Conservation (phyloP, 2,888 invertebrate genomes). For the Volucella inflata region DNA sequence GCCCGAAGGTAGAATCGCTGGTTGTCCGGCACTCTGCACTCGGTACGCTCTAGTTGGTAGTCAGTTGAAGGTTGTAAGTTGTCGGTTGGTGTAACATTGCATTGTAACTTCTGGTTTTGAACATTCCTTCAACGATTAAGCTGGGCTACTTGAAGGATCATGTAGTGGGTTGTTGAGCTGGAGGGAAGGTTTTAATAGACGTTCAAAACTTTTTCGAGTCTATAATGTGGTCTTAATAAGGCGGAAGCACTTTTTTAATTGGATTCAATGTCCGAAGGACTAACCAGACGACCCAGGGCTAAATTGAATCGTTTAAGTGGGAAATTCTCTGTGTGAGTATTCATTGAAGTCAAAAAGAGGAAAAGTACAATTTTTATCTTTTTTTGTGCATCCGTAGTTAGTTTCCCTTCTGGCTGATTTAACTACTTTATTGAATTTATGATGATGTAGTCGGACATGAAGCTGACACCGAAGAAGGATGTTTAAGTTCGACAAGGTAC, state of each 20-base stretch:
- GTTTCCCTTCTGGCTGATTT: too few relatives aligned
- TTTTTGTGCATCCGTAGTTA: too few relatives aligned
- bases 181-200: slow-evolving; percentile 59
- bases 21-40: not conserved
- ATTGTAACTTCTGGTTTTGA: slow-evolving; percentile 46
- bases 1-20: slow-evolving; percentile 67
- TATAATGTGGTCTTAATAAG: slow-evolving; percentile 73
- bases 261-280: slow-evolving; percentile 19
- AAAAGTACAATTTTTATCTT: too few relatives aligned
- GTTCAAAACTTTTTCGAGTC: slow-evolving; percentile 63
- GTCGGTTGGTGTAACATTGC: slow-evolving; percentile 46
- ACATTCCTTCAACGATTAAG: slow-evolving; percentile 34
- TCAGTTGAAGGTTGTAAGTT: not conserved
- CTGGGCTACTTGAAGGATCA: slow-evolving; percentile 35
- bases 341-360: too few relatives aligned
- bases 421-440: too few relatives aligned
- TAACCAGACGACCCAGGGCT: not conserved
- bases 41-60: not conserved
- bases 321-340: too few relatives aligned
- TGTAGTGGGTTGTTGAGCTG: slow-evolving; percentile 19
- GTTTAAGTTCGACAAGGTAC: too few relatives aligned
- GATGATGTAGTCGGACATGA: too few relatives aligned
- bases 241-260: slow-evolving; percentile 64
- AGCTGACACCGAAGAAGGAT: too few relatives aligned
- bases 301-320: too few relatives aligned